Evolutionary conservation across 2,113 vertebrate species (phyloP), one percentile per base, ranked within the genome.

Genomic region (Tautogolabrus adspersus): DNA sequence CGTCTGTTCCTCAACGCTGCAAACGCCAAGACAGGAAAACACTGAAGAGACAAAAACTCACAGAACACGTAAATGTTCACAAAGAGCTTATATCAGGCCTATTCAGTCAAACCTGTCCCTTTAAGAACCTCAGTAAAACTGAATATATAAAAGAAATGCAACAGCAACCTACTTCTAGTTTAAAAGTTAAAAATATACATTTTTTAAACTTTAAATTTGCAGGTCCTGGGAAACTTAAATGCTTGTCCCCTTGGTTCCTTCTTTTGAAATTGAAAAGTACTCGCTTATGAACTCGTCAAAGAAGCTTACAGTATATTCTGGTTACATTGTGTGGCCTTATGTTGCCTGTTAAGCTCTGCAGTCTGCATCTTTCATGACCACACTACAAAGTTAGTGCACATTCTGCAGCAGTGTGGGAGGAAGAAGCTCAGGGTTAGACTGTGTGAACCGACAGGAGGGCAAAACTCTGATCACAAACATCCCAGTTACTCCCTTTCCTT

Each of bases 1-100:
- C 90, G 87, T 90, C 84, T 92, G 89, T 80, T 90, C 73, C 59
- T 66, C 57, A 44, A 38, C 8, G 5, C 47, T 44, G 8, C 59
- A 6, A 71, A 72, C 0, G 68, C 83, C 82, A 88, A 80, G 44
- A 77, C 77, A 79, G 77, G 66, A 71, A 85, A 84, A 83, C 44
- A 67, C 7, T 22, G 61, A 52, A 60, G 75, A 51, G 81, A 77
- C 66, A 75, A 70, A 87, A 83, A 66, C 71, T 67, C 55, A 82
- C 57, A 51, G 78, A 76, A 42, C 8, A 44, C 10, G 8, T 13
- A 44, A 13, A 26, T 26, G 42, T 13, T 26, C 26, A 26, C 26
- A 26, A 26, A 26, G 26, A n/a, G n/a, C n/a, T n/a, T n/a, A n/a
- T n/a, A n/a, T n/a, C n/a, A n/a, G n/a, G n/a, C n/a, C n/a, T n/a